Base-by-base conservation (phyloP, 2,888 invertebrate species). In the Antheraea assamensis region DNA sequence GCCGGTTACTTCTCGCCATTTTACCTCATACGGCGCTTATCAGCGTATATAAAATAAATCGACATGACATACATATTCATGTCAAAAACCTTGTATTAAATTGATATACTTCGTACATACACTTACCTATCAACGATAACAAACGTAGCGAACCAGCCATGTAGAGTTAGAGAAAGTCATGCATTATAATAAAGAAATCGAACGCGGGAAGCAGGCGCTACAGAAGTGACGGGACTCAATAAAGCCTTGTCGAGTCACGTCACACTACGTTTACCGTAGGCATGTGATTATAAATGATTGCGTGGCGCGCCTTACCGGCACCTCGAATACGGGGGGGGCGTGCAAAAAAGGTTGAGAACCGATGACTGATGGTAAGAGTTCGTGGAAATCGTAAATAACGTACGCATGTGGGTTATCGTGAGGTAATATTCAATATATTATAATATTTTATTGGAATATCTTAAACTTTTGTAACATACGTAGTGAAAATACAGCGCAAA, bases 221-320 rank as follows among this genome's bases (percentile, higher is more conserved):
- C 72, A 77, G 19, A 77, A n/a, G 66, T 52, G 55, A 72, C 71
- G 42, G 72, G 71, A 74, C 70, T 72, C 72, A 74, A 74, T 74
- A 74, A 70, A 72, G 58, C 52, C 70, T 31, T 74, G 74, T 35
- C 68, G n/a, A 68, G 68, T 74, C 74, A 70, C 74, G 72, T 74
- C 70, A 70, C 71, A 70, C 71, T 52, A 55, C 72, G 68, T 73
- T 68, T 52, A 35, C 68, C 68, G 35, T 68, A 35, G 68, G 68
- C 68, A 35, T 68, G n/a, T 35, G 68, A 68, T 68, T 68, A 68
- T 35, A 35, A 68, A 31, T 35, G 35, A 64, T 30, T 30, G 27
- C 61, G 31, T 35, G 68, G 68, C 68, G 68, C 68, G 68, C 68
- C 31, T 68, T 21, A 31, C 21, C 68, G 68, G 68, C 68, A 64